These are phyloP conservation scores for Neelides sp. DNA, from an alignment of 1,140 invertebrate species.

Conservation along the genomic window DNA sequence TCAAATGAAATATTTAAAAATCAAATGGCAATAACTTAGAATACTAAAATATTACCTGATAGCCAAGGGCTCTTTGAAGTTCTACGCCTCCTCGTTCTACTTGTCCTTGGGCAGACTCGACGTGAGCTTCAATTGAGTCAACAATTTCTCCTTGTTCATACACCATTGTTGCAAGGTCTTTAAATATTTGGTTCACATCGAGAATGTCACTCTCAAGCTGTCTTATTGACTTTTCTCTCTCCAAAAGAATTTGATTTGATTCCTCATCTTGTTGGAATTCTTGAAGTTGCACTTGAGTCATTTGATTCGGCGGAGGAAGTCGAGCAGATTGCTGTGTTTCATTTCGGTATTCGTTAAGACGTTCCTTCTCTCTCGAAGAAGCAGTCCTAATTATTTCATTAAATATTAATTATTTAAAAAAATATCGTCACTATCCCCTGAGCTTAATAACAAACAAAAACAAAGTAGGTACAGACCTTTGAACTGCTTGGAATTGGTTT, in stretches of 20 bases:
- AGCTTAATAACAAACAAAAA: too few relatives aligned
- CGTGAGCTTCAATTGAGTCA: conserved; percentile 91
- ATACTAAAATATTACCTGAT: too few relatives aligned
- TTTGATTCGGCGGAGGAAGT: not conserved
- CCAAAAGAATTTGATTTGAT: conserved; percentile 11
- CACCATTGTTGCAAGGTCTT: conserved; percentile 81
- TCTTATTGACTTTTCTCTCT: conserved; percentile 17
- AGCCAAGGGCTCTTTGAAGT: conserved; percentile 63
- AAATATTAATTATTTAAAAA: too few relatives aligned
- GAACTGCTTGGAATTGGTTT: conserved; percentile 60
- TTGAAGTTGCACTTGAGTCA: conserved; percentile 4
- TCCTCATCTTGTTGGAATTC: conserved; percentile 1
- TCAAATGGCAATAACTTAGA: too few relatives aligned
- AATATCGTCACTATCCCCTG: too few relatives aligned
- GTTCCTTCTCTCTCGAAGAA: conserved; percentile 70
- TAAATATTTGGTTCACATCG: conserved; percentile 96
- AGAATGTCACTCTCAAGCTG: conserved; percentile 54
- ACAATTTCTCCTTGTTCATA: conserved; percentile 79
- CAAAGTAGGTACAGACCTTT: conserved; percentile 39
- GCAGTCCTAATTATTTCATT: conserved; percentile 48
- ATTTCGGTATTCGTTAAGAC: conserved; percentile 39
- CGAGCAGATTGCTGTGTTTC: not conserved
- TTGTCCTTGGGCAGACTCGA: conserved; percentile 76
- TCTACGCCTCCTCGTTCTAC: conserved; percentile 70
- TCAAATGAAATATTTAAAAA: too few relatives aligned